A percentile compares a stretch with the other conserved stretches of the same genome.
These are phyloP conservation scores for Carassius gibelio DNA, from an alignment of 2,113 vertebrate genomes.

Conservation along the genomic window DNA sequence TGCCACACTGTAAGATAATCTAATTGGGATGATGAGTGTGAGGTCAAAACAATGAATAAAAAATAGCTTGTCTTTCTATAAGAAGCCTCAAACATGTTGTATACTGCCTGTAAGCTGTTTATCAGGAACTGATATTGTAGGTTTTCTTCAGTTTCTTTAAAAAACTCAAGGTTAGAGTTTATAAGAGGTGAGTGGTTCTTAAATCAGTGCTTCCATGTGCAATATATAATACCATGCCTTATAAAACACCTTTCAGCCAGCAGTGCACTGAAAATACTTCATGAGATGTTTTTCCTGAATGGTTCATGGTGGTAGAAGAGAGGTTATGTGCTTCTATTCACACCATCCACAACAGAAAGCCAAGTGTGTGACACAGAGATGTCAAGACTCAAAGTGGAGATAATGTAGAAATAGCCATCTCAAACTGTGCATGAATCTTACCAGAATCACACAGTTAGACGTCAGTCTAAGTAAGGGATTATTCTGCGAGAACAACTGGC, in stretches of 20 bases:
- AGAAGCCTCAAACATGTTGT: background rate
- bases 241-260: background rate
- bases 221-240: slow-evolving; percentile 20
- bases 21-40: slow-evolving; percentile 44
- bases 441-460: background rate
- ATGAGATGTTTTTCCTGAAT: background rate
- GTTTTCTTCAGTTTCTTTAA: slow-evolving; percentile 15
- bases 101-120: slow-evolving; percentile 6
- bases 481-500: no score
- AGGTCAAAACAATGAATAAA: slow-evolving; percentile 42
- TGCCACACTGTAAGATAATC: slow-evolving; percentile 29
- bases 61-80: slow-evolving; percentile 13
- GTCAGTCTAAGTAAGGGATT: no score
- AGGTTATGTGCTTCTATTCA: slow-evolving; percentile 24
- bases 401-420: slow-evolving; percentile 18
- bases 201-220: background rate
- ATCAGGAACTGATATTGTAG: slow-evolving; percentile 3
- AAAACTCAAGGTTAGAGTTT: slow-evolving; percentile 11
- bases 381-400: slow-evolving; percentile 8
- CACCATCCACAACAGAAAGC: background rate
- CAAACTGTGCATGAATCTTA: background rate
- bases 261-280: background rate
- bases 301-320: slow-evolving; percentile 4
- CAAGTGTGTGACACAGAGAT: slow-evolving; percentile 22
- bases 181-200: slow-evolving; percentile 11